Base-by-base conservation (phyloP, 2,888 invertebrate genomes). In the Oscheius myriophilus region DNA sequence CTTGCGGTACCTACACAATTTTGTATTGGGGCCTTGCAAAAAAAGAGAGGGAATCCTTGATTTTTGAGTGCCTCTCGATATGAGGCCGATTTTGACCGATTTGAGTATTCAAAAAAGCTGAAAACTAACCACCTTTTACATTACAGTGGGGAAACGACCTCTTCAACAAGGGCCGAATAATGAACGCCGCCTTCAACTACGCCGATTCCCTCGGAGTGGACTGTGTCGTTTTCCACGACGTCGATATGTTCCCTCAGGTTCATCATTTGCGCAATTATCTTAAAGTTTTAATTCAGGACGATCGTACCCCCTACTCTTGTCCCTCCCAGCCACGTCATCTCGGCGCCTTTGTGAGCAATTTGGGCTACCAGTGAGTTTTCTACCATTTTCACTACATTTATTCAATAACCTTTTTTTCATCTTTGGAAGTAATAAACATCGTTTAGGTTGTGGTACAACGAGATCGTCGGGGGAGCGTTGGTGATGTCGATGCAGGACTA, bases 391-490 rank as follows among this genome's bases (percentile, higher is more conserved):
- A 2, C 14, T 26, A 6, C n/a, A n/a, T 33, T 33, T 33, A 6
- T 33, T 58, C 39, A 2, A n/a, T 14, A 9, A 9, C 14, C 26
- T 14, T 3, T n/a, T n/a, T n/a, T n/a, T n/a, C n/a, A n/a, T n/a
- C n/a, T n/a, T n/a, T n/a, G n/a, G n/a, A n/a, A n/a, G 7, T 53
- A 16, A 25, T 14, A 25, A 25, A 23, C 16, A 3, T 58, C 14
- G n/a, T 81, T 33, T 49, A 80, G 81, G 76, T 82, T 88, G 39
- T 88, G 88, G 88, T 89, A 87, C 78, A 87, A 87, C 71, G 88
- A 88, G 70, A 86, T 88, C 66, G 87, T 87, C 42, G 89, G 89
- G 23, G 89, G 89, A 11, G 89, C 88, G 14, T 78, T 88, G 46
- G 87, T 88, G 16, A 79, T 89, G 23, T 87, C 86, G 49, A 83